These are phyloP conservation scores for Peromyscus attwateri DNA, from an alignment of 2,797 vertebrate species.

Conservation along the genomic window DNA sequence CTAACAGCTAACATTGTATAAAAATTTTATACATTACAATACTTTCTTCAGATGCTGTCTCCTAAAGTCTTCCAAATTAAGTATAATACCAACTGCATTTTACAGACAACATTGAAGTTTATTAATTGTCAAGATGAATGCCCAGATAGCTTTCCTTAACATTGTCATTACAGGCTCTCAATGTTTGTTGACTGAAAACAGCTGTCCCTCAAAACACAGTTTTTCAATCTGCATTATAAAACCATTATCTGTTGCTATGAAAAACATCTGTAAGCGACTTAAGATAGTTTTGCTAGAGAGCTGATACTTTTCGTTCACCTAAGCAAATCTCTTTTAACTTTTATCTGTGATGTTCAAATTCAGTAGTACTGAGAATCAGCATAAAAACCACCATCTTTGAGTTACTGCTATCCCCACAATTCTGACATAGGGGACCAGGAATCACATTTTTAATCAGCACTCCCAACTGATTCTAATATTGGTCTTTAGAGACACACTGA, in stretches of 20 bases:
- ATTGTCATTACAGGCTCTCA: conserved; percentile 23
- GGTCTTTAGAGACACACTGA: conserved; percentile 23
- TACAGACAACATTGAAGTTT: conserved; percentile 50
- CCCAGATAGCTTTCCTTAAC: conserved; percentile 16
- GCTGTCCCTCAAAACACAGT: conserved; percentile 53
- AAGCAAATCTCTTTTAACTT: conserved; percentile 48
- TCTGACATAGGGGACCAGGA: conserved; percentile 19
- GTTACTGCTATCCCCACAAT: conserved; percentile 28
- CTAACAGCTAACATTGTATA: conserved; percentile 41
- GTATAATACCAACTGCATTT: conserved; percentile 55
- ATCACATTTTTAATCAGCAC: conserved; percentile 46
- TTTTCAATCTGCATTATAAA: conserved; percentile 64
- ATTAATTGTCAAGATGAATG: conserved; percentile 47
- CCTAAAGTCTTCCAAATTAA: conserved; percentile 58
- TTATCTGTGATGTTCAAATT: conserved; percentile 53
- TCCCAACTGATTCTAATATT: conserved; percentile 54
- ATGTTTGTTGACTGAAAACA: conserved; percentile 29
- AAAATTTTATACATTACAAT: conserved; percentile 47
- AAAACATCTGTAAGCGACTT: conserved; percentile 56
- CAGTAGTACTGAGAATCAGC: conserved; percentile 27
- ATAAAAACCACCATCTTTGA: conserved; percentile 59
- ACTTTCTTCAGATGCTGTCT: conserved; percentile 31
- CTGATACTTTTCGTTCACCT: not conserved
- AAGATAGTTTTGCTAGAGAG: conserved; percentile 56
- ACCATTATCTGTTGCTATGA: conserved; percentile 55